Evolutionary conservation across 2,797 vertebrate genomes (phyloP), one percentile per base, ranked within the genome.

Genomic region (Halcyon leucocephala): DNA sequence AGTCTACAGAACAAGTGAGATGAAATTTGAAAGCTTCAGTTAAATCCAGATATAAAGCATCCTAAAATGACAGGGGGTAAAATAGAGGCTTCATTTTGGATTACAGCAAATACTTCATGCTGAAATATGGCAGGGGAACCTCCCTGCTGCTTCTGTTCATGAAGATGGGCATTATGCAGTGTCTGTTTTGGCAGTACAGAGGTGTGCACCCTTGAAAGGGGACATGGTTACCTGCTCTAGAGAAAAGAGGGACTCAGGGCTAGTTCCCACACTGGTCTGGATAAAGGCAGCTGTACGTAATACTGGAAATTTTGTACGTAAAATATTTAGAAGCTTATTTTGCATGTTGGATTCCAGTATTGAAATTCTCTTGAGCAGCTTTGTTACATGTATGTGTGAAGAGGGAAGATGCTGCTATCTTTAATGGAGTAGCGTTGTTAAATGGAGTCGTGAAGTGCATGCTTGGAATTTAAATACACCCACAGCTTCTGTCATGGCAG

Each of bases 21-120:
- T 22, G 6, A 24, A 18, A 55, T 55, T 29, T 18, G 12, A 52
- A 89, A 60, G 35, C 60, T 70, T 42, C 6, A 0, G 2, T 84
- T 69, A 70, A 88, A 74, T 81, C 28, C 35, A 31, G 16, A 6
- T 42, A 0, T 60, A 70, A 83, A 79, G 10, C 52, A 52, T 35
- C 60, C 33, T 41, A 7, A 70, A 80, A 22, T 39, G 7, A 4
- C 1, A 2, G 14, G 46, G 20, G 16, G 9, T 35, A n/a, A 69
- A 71, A 28, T 0, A 3, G 5, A 79, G 71, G 64, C 37, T 85
- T 65, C 8, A 2, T n/a, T 51, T 71, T 73, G 81, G 55, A 17
- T 44, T 28, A 1, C 0, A 33, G 57, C 2, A 7, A 71, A 33
- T 3, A 2, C 3, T 55, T 71, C 10, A 9, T 25, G 49, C 25